phyloP scores from a whole-genome alignment of 1,140 invertebrate species.

The Parapsyche elsis region DNA sequence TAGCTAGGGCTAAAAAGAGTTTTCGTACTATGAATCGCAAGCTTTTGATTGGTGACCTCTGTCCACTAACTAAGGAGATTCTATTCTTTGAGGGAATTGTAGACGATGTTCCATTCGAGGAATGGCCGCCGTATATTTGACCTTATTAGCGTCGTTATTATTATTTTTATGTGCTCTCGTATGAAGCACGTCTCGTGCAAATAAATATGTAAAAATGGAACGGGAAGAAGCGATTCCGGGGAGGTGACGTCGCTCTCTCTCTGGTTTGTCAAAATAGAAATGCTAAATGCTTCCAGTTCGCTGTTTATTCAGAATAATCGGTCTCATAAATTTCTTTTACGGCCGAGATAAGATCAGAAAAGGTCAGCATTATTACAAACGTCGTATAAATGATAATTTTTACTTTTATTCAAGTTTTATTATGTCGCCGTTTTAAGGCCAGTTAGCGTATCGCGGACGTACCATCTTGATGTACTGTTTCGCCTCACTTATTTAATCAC shows the following conservation, averaged over 20 bases:
- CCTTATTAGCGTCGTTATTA: neutral
- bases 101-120: neutral
- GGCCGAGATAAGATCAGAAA: conserved; percentile 34
- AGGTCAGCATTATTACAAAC: conserved; percentile 45
- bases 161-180: neutral
- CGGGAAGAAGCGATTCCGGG: neutral
- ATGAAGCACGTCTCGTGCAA: neutral
- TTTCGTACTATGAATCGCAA: no score
- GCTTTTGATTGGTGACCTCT: no score
- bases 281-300: conserved; percentile 41
- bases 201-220: neutral
- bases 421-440: conserved; percentile 35
- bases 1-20: no score
- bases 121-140: neutral
- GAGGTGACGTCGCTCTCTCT: conserved; percentile 13
- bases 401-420: conserved; percentile 45
- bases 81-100: neutral
- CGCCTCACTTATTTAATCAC: neutral
- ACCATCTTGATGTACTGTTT: neutral
- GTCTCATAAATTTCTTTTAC: conserved; percentile 46
- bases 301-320: conserved; percentile 48
- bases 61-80: no score
- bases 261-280: conserved; percentile 44
- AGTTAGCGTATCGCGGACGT: conserved; percentile 27
- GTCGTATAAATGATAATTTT: conserved; percentile 44